Conservation (phyloP, 2,113 vertebrate species). For the Centropristis striata region DNA sequence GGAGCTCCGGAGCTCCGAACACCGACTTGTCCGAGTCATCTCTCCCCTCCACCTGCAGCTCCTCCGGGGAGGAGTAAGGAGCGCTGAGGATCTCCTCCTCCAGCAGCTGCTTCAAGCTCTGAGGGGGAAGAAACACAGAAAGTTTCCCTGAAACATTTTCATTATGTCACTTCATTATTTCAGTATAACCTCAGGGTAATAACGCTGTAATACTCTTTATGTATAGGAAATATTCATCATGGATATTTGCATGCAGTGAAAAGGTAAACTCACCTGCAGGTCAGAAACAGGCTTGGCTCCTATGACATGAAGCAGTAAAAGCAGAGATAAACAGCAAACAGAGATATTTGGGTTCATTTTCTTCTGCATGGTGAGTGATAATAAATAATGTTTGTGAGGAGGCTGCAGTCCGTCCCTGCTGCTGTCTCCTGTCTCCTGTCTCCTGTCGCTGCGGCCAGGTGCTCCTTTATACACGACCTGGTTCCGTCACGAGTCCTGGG, state of each 20-base stretch:
- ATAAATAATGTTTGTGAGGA: neutral
- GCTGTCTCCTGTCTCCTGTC: neutral
- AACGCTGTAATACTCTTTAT: no score
- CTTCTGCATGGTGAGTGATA: neutral
- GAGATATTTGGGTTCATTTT: conserved; percentile 83
- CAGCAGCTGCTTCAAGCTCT: conserved; percentile 82
- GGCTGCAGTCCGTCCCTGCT: conserved; percentile 1
- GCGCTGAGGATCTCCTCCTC: conserved; percentile 66
- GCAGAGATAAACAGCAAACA: conserved; percentile 73
- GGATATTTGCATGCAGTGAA: neutral
- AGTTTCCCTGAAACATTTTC: no score
- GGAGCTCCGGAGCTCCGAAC: conserved; percentile 33
- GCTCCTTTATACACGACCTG: conserved; percentile 77
- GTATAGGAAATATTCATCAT: neutral
- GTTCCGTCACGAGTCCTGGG: conserved; percentile 73
- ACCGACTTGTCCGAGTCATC: conserved; percentile 56
- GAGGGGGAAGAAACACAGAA: neutral
- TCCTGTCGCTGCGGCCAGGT: conserved; percentile 63
- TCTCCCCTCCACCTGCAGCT: conserved; percentile 34
- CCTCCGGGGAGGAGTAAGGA: conserved; percentile 57
- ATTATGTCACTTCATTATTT: no score
- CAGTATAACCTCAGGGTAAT: no score
- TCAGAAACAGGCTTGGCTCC: conserved; percentile 75
- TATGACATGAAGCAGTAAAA: conserved; percentile 73
- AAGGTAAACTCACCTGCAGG: conserved; percentile 74